Evolutionary conservation across 2,113 vertebrate species (phyloP).

Genomic region (Vidua chalybeata): DNA sequence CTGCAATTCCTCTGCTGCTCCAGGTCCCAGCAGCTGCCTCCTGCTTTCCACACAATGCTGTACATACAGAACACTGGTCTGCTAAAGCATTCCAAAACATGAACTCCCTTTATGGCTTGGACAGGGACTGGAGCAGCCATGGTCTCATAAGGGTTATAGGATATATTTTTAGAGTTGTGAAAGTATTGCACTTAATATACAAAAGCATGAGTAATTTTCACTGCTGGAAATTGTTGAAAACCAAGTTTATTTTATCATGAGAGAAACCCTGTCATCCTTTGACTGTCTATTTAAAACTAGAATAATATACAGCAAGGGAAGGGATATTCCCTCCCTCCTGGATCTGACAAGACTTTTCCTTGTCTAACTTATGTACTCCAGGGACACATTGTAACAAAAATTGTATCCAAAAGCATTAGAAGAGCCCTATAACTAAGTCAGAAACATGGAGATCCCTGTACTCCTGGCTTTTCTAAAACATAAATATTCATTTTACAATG

Average conservation of each 20-base stretch:
- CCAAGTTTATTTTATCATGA: background rate
- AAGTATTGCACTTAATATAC: background rate
- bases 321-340: background rate
- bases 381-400: background rate
- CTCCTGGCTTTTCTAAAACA: background rate
- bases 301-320: background rate
- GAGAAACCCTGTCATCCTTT: background rate
- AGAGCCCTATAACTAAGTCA: background rate
- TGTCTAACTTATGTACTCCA: background rate
- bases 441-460: background rate
- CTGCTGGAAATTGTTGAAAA: background rate
- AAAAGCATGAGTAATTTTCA: background rate
- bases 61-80: background rate
- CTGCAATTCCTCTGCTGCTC: background rate
- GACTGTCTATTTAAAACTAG: background rate
- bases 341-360: background rate
- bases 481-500: slow-evolving; percentile 2
- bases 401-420: background rate
- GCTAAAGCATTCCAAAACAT: background rate
- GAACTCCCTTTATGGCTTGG: background rate
- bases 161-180: background rate
- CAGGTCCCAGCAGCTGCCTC: background rate
- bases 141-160: background rate
- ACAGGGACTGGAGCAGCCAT: background rate
- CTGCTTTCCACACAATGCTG: background rate